These are phyloP conservation scores for Noctua janthe DNA, from an alignment of 2,888 invertebrate species.

Conservation along the genomic window DNA sequence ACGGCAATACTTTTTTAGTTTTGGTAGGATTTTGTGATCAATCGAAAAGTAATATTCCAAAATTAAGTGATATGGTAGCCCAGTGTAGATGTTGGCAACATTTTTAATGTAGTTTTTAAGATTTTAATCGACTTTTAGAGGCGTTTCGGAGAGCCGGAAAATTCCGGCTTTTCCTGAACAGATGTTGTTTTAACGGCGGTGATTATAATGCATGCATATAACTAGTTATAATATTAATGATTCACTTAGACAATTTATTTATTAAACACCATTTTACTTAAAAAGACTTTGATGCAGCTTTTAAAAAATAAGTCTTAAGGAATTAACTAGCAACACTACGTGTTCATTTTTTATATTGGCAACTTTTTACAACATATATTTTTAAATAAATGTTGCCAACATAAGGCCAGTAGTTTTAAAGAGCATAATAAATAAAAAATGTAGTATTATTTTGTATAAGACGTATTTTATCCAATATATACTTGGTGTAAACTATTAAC, in stretches of 20 bases:
- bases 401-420: constrained; percentile 62
- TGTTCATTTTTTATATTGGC: constrained; percentile 51
- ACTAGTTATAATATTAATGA: constrained; percentile 4
- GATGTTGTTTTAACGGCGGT: not conserved
- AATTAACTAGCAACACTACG: constrained; percentile 40
- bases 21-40: constrained; percentile 60
- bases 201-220: constrained; percentile 15
- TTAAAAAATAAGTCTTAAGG: constrained; percentile 25
- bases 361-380: constrained; percentile 49
- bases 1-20: constrained; percentile 59
- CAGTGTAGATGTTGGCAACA: constrained; percentile 63
- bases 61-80: constrained; percentile 59
- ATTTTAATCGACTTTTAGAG: constrained; percentile 17
- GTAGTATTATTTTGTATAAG: constrained; percentile 61
- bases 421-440: constrained; percentile 50
- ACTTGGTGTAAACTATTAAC: constrained; percentile 38
- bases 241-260: constrained; percentile 52
- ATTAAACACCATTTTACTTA: constrained; percentile 35
- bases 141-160: not conserved
- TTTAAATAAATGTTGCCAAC: constrained; percentile 64
- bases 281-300: constrained; percentile 22
- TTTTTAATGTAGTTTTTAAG: constrained; percentile 42
- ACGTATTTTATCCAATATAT: constrained; percentile 42
- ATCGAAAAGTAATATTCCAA: constrained; percentile 62
- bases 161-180: not conserved